phyloP scores from a whole-genome alignment of 2,797 vertebrate species.

The Sebastes goodei region DNA sequence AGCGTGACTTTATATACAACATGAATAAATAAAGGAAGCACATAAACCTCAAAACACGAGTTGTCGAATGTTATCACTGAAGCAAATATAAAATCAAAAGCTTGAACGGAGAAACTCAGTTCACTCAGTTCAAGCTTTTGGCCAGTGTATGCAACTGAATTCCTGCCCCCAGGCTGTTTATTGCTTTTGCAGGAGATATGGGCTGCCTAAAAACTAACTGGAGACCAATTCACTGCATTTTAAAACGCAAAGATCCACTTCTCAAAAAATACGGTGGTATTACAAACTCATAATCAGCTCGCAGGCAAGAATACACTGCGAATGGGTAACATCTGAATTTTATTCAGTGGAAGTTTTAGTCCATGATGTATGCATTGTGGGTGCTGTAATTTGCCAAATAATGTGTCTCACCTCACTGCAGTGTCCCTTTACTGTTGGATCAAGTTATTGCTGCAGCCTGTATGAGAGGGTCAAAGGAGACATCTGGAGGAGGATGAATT shows the following conservation, averaged over 20 bases:
- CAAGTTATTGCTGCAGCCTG: background rate
- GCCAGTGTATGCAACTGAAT: conserved; percentile 12
- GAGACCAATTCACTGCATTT: conserved; percentile 49
- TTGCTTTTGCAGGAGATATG: conserved; percentile 50
- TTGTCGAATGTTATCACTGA: background rate
- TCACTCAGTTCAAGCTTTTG: background rate
- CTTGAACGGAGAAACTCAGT: background rate
- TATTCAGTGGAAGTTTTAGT: background rate
- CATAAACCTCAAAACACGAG: background rate
- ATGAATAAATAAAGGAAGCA: conserved; percentile 4
- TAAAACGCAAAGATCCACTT: conserved; percentile 44
- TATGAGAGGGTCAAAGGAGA: conserved; percentile 32
- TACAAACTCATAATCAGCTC: background rate
- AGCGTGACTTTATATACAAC: conserved; percentile 2
- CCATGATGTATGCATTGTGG: background rate
- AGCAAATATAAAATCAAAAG: conserved; percentile 25
- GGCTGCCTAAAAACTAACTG: conserved; percentile 37
- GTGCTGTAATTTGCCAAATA: background rate
- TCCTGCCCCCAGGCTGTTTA: conserved; percentile 54
- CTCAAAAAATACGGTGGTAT: background rate
- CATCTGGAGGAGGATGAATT: conserved; percentile 25
- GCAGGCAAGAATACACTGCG: background rate
- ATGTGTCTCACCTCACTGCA: background rate
- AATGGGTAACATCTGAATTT: background rate
- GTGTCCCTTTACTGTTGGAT: background rate